Conservation (phyloP, 2,797 vertebrate species). For the Paratrypauchen microcephalus region DNA sequence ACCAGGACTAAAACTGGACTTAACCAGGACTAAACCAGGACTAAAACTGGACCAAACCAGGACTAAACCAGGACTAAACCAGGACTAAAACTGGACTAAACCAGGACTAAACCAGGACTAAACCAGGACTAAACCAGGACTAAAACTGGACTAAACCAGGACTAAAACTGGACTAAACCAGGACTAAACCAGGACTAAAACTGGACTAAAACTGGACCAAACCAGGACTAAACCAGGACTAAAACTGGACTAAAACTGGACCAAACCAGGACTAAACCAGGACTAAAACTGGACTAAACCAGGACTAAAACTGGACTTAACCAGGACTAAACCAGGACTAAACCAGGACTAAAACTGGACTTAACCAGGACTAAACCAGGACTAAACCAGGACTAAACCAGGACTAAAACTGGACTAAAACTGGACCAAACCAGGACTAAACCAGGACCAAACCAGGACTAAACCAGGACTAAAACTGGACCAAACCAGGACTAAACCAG, state of each 20-base stretch:
- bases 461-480: no score
- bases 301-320: no score
- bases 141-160: neutral
- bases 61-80: neutral
- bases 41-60: neutral
- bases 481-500: no score
- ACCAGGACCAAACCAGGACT: no score
- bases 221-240: neutral
- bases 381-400: no score
- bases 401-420: neutral
- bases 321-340: neutral
- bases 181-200: no score
- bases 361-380: neutral
- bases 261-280: neutral
- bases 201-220: neutral
- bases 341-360: neutral
- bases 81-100: neutral
- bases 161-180: neutral
- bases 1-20: neutral
- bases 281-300: no score
- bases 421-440: no score
- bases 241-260: neutral
- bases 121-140: neutral
- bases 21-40: neutral
- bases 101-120: neutral